A percentile compares a stretch with the other conserved stretches of the same genome.
phyloP scores from a whole-genome alignment of 2,797 vertebrate species.

The Melopsittacus undulatus region DNA sequence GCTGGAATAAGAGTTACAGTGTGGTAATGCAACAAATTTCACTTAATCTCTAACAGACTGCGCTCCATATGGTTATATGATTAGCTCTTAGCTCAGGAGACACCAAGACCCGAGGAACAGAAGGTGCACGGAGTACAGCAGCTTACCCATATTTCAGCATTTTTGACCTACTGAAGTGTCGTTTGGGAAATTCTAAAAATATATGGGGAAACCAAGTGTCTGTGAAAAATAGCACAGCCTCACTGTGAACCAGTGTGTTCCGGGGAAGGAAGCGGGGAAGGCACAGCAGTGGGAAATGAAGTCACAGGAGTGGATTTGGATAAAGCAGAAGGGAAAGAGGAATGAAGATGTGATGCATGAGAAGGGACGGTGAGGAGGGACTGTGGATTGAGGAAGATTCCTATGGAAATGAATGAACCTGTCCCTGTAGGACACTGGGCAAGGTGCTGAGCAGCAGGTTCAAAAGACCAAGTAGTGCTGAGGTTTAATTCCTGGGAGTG shows the following conservation, averaged over 20 bases:
- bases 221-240: not conserved
- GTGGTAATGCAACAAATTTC: constrained; percentile 54
- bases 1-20: constrained; percentile 40
- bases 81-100: constrained; percentile 34
- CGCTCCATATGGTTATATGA: constrained; percentile 46
- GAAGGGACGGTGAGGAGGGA: not conserved
- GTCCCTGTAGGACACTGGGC: not conserved
- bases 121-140: not conserved
- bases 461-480: not conserved
- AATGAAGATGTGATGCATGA: not conserved
- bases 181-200: not conserved
- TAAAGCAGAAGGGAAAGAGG: not conserved
- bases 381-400: not conserved
- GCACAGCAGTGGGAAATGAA: not conserved
- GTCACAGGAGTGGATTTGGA: not conserved
- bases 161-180: not conserved
- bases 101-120: not conserved
- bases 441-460: not conserved
- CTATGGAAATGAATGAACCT: not conserved
- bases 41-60: constrained; percentile 49
- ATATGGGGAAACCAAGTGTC: not conserved
- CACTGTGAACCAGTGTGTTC: not conserved
- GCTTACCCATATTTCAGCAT: not conserved
- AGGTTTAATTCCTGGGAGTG: not conserved
- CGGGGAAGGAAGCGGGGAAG: not conserved